A percentile compares a stretch with the other conserved stretches of the same genome.
Evolutionary conservation across 2,797 vertebrate genomes (phyloP).

Genomic region (Melanotaenia maccullochi): DNA sequence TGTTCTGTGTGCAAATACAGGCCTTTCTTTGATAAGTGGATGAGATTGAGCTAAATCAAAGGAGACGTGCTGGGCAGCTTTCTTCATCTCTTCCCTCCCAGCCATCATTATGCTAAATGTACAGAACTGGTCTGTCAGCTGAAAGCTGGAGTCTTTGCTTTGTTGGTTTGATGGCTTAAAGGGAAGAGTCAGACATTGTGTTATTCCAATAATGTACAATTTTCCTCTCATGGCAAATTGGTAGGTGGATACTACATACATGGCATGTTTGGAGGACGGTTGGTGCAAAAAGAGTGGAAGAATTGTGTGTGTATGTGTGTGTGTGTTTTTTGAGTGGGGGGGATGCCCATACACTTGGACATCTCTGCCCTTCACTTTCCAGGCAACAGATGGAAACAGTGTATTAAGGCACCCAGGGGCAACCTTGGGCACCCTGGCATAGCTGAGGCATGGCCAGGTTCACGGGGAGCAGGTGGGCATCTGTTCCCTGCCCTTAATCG

Average conservation of each 20-base stretch:
- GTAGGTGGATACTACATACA: constrained; percentile 48
- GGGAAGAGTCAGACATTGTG: constrained; percentile 56
- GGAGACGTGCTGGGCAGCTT: constrained; percentile 71
- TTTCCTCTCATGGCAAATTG: constrained; percentile 50
- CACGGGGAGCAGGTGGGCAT: constrained; percentile 86
- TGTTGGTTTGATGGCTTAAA: constrained; percentile 55
- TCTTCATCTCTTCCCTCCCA: constrained; percentile 64
- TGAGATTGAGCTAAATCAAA: constrained; percentile 74
- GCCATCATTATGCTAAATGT: constrained; percentile 72
- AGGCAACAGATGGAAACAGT: constrained; percentile 86
- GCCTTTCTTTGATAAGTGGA: constrained; percentile 74
- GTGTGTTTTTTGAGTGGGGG: no score
- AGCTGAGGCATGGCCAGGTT: constrained; percentile 77
- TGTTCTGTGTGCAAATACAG: constrained; percentile 70
- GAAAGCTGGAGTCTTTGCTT: constrained; percentile 56
- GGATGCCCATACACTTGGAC: constrained; percentile 71
- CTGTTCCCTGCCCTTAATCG: constrained; percentile 85
- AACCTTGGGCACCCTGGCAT: constrained; percentile 80
- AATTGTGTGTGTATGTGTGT: not conserved
- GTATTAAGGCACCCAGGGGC: constrained; percentile 85
- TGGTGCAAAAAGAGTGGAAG: constrained; percentile 36
- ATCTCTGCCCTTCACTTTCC: constrained; percentile 82
- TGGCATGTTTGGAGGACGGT: constrained; percentile 28
- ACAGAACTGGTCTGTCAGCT: constrained; percentile 71
- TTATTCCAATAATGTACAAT: constrained; percentile 62